Evolutionary conservation across 2,113 vertebrate species (phyloP).

Genomic region (Nettapus auritus): DNA sequence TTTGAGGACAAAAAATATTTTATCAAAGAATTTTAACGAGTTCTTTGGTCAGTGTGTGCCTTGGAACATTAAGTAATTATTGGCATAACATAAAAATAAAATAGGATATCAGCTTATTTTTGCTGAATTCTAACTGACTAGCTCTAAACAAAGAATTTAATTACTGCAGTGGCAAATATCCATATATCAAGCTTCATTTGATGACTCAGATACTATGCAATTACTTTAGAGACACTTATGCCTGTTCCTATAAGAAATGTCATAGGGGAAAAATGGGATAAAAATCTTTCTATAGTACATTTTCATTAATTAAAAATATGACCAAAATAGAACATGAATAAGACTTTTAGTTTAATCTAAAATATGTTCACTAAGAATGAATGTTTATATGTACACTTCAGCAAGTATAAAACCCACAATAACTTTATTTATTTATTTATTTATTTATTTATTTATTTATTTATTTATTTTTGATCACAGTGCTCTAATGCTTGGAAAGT

Average conservation of each 20-base stretch:
- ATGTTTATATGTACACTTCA: background rate
- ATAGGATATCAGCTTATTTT: background rate
- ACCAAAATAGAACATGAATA: background rate
- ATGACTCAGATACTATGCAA: background rate
- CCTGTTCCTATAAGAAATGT: background rate
- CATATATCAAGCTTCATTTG: background rate
- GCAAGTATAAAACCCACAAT: background rate
- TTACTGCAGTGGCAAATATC: background rate
- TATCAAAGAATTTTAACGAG: background rate
- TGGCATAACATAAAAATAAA: background rate
- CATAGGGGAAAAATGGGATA: background rate
- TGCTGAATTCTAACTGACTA: background rate
- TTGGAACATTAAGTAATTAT: background rate
- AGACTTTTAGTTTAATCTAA: background rate
- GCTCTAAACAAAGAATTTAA: background rate
- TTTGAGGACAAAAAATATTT: background rate
- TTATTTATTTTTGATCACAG: background rate
- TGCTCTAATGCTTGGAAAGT: background rate
- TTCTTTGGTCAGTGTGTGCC: background rate
- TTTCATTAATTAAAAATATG: background rate
- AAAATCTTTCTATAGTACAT: background rate
- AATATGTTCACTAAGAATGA: background rate
- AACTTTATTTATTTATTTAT: background rate
- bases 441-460: background rate
- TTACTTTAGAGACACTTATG: conserved; percentile 12